Evolutionary conservation across 2,797 vertebrate species (phyloP), one percentile per base, ranked within the genome.

Genomic region (Bovichtus diacanthus): DNA sequence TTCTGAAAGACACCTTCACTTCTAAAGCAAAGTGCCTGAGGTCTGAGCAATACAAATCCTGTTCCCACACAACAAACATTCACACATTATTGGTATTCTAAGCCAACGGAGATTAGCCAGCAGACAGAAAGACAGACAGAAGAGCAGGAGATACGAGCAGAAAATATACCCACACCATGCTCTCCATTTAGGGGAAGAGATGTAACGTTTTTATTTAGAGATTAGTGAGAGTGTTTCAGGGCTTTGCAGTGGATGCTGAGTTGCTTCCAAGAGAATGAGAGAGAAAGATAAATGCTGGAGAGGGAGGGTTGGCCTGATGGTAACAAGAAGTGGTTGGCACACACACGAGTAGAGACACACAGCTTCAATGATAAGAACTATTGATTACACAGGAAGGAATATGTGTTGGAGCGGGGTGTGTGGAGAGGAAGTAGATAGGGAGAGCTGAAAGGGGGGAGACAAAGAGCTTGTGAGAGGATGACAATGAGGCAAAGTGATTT

Each of bases 361-460:
- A 38, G 41, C 69, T 65, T 69, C 46, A 61, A 72, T 25, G 55
- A 78, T 72, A 53, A 73, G 51, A 80, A 73, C 44, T 79, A 81
- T 71, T 79, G 77, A 87, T 84, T 64, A 62, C 27, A 75, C 44
- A 68, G 59, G 69, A 68, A 85, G 18, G 38, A 74, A 68, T 59
- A 60, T 67, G 53, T 56, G 51, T 74, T 49, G 60, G 60, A 70
- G 44, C 41, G 44, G 56, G 21, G 31, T n/a, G 55, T 74, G 60
- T 25, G 46, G 64, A 73, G 54, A 71, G 67, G 59, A 68, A 53
- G 65, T 10, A 34, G 31, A 61, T 47, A 50, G 18, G 8, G 25
- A 66, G 39, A 39, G 59, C 54, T 72, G 51, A 56, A 54, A 44
- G 51, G 16, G 6, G 53, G 27, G 25, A 58, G 27, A 68, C 29